Base-by-base conservation (phyloP, 2,888 invertebrate genomes). In the Hemistola chrysoprasaria region DNA sequence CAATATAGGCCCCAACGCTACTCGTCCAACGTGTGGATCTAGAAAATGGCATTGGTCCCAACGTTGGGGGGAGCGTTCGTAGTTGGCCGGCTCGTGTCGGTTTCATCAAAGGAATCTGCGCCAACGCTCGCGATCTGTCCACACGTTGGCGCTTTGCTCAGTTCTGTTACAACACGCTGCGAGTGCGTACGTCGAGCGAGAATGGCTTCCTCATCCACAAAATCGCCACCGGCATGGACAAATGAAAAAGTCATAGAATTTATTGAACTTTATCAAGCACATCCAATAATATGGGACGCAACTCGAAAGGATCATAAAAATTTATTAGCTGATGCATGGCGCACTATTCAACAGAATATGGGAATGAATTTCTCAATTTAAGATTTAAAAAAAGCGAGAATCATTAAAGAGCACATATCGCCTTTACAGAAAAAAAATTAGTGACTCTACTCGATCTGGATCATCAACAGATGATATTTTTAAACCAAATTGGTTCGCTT, bases 401-500 rank as follows among this genome's bases (percentile, higher is more conserved):
- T n/a, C n/a, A n/a, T n/a, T n/a, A 28, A 46, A 41, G 49, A 42
- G 38, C 33, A 37, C 37, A 47, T 50, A 43, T 43, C 41, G 49
- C 39, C 26, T 41, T 35, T 46, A 46, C 6, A 49, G 41, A 39
- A 46, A 46, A 36, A 49, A 46, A 49, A 39, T 45, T 40, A 38
- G 41, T 45, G 35, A 47, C 34, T 46, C n/a, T n/a, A 27, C 27
- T 45, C 40, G 37, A 11, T 45, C 40, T 37, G 45, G 45, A 32
- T 48, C 48, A 45, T 41, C 41, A 22, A 43, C 38, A 35, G 36
- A 39, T 4, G 46, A 49, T 29, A 46, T 46, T 42, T 49, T 41
- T 36, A 41, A 42, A 42, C 46, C 49, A 9, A 46, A 39, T 53
- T 62, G 54, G 60, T 61, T 61, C 40, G 58, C 56, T 32, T 61